A percentile compares a stretch with the other conserved stretches of the same genome.
phyloP scores from a whole-genome alignment of 2,797 vertebrate species.

The Erethizon dorsatum region DNA sequence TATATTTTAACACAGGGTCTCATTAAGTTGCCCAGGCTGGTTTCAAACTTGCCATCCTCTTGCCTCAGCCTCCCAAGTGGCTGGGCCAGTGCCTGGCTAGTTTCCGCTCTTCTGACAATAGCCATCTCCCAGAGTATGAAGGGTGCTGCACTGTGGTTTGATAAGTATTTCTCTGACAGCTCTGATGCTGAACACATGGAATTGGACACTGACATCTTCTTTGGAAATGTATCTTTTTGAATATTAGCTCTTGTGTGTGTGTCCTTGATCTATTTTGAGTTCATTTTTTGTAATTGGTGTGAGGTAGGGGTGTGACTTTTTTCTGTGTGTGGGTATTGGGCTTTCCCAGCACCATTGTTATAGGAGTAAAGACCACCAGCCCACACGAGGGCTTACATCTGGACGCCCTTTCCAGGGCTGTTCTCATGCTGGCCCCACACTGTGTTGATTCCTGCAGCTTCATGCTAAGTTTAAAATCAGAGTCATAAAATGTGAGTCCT shows the following conservation, averaged over 20 bases:
- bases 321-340: too few relatives aligned
- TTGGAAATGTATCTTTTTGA: background rate
- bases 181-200: background rate
- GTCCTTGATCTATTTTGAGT: background rate
- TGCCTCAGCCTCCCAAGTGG: background rate
- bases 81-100: background rate
- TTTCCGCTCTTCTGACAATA: background rate
- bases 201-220: too few relatives aligned
- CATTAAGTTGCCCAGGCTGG: background rate
- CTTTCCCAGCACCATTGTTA: background rate
- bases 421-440: fast-evolving
- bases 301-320: background rate
- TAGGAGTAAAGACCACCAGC: fast-evolving
- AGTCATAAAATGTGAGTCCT: background rate
- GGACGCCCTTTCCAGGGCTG: background rate
- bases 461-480: background rate
- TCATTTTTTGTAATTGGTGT: too few relatives aligned
- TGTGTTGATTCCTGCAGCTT: background rate
- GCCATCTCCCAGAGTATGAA: too few relatives aligned
- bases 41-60: background rate
- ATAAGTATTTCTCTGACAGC: background rate
- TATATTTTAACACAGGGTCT: background rate
- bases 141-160: background rate
- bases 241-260: background rate
- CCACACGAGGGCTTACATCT: fast-evolving